A percentile compares a stretch with the other conserved stretches of the same genome.
Evolutionary conservation across 2,113 vertebrate species (phyloP).

Genomic region (Amia ocellicauda): DNA sequence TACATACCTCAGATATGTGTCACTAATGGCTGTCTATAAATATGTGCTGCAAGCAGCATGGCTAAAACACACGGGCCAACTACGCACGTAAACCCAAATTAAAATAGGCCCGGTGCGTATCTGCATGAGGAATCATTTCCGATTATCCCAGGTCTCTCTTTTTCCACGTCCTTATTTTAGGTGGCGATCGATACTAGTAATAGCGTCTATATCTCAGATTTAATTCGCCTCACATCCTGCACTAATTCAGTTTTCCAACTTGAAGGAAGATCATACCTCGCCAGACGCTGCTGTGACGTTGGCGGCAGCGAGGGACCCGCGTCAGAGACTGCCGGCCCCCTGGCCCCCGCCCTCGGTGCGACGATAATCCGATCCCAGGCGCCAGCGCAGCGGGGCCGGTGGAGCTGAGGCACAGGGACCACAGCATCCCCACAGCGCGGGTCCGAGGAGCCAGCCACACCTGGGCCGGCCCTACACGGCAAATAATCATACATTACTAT

Average conservation of each 20-base stretch:
- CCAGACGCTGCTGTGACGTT: slow-evolving; percentile 26
- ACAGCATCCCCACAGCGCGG: too few species aligned
- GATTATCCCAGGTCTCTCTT: slow-evolving; percentile 4
- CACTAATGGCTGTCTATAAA: too few species aligned
- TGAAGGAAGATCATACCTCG: slow-evolving; percentile 25
- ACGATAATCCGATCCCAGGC: slow-evolving; percentile 9
- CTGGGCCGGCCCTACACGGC: too few species aligned
- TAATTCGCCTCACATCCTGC: slow-evolving; percentile 17
- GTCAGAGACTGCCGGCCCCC: slow-evolving; percentile 23
- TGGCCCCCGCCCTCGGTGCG: background rate
- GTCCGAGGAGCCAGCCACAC: too few species aligned
- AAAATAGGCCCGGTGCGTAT: background rate
- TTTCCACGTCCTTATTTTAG: slow-evolving; percentile 10
- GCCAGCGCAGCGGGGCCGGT: background rate
- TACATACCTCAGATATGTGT: too few species aligned
- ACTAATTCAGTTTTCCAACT: slow-evolving; percentile 24
- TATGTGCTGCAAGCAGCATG: too few species aligned
- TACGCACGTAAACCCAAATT: slow-evolving; percentile 2
- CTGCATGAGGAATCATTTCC: slow-evolving; percentile 2
- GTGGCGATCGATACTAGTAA: slow-evolving; percentile 8
- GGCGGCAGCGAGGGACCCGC: slow-evolving; percentile 13
- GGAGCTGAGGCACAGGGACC: background rate
- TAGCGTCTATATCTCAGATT: background rate
- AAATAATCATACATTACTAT: too few species aligned
- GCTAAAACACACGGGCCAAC: background rate